Conservation (phyloP, 2,888 invertebrate genomes). For the Camptogramma bilineatum region DNA sequence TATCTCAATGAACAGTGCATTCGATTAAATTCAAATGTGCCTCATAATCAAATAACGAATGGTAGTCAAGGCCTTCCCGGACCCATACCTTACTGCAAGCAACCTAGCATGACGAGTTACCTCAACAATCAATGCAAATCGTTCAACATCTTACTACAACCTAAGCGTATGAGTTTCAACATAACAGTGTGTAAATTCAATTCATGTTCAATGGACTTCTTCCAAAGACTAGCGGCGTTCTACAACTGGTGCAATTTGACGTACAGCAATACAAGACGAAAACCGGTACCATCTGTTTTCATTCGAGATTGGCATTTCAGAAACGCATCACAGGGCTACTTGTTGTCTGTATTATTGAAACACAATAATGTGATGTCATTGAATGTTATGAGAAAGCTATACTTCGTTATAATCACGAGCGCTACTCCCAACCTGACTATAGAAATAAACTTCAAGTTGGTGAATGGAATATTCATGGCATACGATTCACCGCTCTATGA, state of each 20-base stretch:
- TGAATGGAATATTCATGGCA: conserved; percentile 40
- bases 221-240: conserved; percentile 31
- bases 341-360: conserved; percentile 48
- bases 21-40: conserved; percentile 3
- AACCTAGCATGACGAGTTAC: conserved; percentile 3
- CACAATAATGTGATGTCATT: conserved; percentile 46
- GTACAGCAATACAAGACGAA: conserved; percentile 17
- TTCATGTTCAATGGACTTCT: conserved; percentile 33
- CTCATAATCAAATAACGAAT: background rate
- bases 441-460: conserved; percentile 46
- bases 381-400: conserved; percentile 50
- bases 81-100: conserved; percentile 9
- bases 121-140: conserved; percentile 14
- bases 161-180: conserved; percentile 34
- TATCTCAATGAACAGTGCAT: conserved; percentile 17
- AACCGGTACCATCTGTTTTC: conserved; percentile 35
- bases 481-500: conserved; percentile 24
- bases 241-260: conserved; percentile 20
- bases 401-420: conserved; percentile 53
- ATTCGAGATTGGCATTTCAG: conserved; percentile 51
- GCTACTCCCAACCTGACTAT: conserved; percentile 40
- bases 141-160: conserved; percentile 28
- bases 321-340: conserved; percentile 51
- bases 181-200: conserved; percentile 40
- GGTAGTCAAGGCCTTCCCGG: background rate